phyloP scores from a whole-genome alignment of 2,888 invertebrate genomes.

The Lapara coniferarum region DNA sequence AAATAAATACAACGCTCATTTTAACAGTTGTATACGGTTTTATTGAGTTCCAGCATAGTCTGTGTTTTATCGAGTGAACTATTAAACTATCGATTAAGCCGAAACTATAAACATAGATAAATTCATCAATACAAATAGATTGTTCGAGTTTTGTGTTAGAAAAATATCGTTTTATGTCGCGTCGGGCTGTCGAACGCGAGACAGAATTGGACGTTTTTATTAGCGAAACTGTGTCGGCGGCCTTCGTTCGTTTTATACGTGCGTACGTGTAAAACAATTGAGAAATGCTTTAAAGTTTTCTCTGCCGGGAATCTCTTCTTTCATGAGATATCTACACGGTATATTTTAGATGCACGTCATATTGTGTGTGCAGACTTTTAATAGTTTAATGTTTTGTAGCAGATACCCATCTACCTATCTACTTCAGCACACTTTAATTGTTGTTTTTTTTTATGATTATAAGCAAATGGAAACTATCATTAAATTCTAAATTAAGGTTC shows the following conservation, averaged over 20 bases:
- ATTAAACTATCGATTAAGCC: constrained; percentile 62
- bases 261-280: constrained; percentile 20
- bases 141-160: constrained; percentile 39
- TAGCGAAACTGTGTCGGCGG: constrained; percentile 25
- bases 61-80: constrained; percentile 67
- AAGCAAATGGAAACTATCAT: too few relatives aligned
- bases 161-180: constrained; percentile 45
- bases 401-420: too few relatives aligned
- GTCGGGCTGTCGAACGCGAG: constrained; percentile 35
- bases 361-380: too few relatives aligned
- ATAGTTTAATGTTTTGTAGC: too few relatives aligned
- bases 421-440: too few relatives aligned
- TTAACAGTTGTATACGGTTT: constrained; percentile 64
- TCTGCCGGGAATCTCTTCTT: neutral
- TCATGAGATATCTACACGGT: neutral
- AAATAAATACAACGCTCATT: constrained; percentile 73
- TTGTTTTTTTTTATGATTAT: too few relatives aligned
- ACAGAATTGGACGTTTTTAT: constrained; percentile 34
- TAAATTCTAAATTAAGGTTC: too few relatives aligned
- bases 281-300: constrained; percentile 4
- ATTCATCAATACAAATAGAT: constrained; percentile 70
- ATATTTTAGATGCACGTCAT: too few relatives aligned
- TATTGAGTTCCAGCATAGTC: constrained; percentile 70
- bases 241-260: constrained; percentile 13
- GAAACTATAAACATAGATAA: constrained; percentile 74